Conservation (phyloP, 2,797 vertebrate species). For the Helarctos malayanus region DNA sequence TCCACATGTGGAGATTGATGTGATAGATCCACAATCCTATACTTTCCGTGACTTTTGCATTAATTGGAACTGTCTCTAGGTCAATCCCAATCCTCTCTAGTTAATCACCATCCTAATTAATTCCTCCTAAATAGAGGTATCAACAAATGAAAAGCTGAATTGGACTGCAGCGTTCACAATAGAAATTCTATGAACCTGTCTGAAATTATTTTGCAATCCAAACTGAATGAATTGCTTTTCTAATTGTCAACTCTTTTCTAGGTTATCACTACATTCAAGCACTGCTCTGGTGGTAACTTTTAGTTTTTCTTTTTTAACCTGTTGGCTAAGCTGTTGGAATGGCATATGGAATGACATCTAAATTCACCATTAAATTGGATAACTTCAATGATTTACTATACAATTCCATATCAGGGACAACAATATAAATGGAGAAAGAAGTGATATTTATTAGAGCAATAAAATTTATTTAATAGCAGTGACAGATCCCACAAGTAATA, state of each 20-base stretch:
- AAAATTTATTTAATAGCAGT: background rate
- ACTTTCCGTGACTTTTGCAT: conserved; percentile 93
- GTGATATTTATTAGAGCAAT: background rate
- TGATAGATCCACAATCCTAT: conserved; percentile 94
- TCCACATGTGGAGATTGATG: conserved; percentile 95
- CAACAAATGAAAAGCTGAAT: conserved; percentile 62
- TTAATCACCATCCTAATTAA: conserved; percentile 92
- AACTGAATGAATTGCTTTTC: background rate
- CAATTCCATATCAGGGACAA: too few species aligned
- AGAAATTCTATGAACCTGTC: background rate
- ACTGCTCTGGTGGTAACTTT: background rate
- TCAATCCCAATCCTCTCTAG: conserved; percentile 93
- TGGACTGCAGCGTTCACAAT: conserved; percentile 44
- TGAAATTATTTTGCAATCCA: background rate
- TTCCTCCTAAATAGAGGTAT: conserved; percentile 57
- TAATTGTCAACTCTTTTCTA: background rate
- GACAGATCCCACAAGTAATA: background rate
- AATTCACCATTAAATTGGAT: background rate
- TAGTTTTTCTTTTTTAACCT: background rate
- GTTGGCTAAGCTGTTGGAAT: background rate
- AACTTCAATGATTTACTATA: background rate
- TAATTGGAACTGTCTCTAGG: conserved; percentile 93
- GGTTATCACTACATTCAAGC: background rate
- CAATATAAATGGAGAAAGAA: background rate
- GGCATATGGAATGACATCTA: background rate